These are phyloP conservation scores for Pyrocoelia pectoralis DNA, from an alignment of 2,888 invertebrate genomes.

Conservation along the genomic window DNA sequence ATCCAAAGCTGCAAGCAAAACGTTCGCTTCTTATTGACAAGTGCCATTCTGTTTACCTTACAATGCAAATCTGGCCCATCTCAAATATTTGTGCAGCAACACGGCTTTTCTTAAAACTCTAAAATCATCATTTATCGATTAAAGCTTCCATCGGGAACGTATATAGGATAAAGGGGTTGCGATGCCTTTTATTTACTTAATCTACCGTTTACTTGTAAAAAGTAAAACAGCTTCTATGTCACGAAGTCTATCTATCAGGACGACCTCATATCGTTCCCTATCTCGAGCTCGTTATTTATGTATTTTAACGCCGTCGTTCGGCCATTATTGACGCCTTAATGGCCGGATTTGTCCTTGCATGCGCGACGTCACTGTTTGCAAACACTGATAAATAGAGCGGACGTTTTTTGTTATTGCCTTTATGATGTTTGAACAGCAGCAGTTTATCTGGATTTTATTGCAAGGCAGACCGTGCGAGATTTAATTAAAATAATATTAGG, in stretches of 20 bases:
- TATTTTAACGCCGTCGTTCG: conserved; percentile 60
- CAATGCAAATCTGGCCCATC: not conserved
- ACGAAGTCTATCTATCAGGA: conserved; percentile 53
- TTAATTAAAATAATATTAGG: conserved; percentile 46
- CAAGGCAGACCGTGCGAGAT: conserved; percentile 36
- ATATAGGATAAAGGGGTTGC: not conserved
- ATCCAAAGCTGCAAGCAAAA: not conserved
- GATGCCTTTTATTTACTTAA: not conserved
- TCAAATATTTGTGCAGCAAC: not conserved
- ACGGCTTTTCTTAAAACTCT: not conserved
- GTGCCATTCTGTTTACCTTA: not conserved
- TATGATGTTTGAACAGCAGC: conserved; percentile 52
- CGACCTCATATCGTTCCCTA: conserved; percentile 44
- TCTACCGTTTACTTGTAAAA: conserved; percentile 10
- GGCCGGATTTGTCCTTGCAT: conserved; percentile 60
- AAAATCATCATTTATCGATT: not conserved
- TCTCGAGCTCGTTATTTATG: conserved; percentile 57
- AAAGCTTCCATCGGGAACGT: not conserved
- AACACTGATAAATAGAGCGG: conserved; percentile 59
- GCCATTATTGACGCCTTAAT: conserved; percentile 61
- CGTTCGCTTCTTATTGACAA: not conserved
- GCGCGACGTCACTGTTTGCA: conserved; percentile 59
- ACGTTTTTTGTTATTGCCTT: conserved; percentile 48
- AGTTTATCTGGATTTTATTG: conserved; percentile 49
- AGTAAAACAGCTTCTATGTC: conserved; percentile 36